phyloP scores from a whole-genome alignment of 2,113 vertebrate species.

The Taxidea taxus region DNA sequence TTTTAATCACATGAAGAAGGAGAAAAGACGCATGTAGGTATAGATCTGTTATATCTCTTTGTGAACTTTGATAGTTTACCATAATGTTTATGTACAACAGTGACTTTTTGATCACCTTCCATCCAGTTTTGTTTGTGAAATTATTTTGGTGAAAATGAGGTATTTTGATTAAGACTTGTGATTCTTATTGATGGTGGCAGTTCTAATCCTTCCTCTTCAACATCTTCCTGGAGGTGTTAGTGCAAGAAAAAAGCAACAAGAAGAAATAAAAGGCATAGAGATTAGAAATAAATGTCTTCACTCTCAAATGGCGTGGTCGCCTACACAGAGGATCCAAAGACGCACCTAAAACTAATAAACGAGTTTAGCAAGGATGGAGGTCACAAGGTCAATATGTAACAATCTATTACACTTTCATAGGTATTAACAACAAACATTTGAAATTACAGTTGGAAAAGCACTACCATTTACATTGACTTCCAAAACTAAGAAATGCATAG shows the following conservation, averaged over 20 bases:
- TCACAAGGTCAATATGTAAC: not conserved
- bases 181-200: too few relatives aligned
- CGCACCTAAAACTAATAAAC: not conserved
- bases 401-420: not conserved
- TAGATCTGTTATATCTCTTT: not conserved
- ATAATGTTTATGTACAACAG: not conserved
- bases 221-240: not conserved
- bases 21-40: not conserved
- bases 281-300: not conserved
- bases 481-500: not conserved
- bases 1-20: not conserved
- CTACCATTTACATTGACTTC: not conserved
- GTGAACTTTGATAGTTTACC: not conserved
- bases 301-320: not conserved
- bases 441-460: not conserved
- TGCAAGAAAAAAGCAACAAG: not conserved
- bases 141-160: not conserved
- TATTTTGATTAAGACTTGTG: not conserved
- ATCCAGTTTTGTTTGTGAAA: not conserved
- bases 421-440: not conserved
- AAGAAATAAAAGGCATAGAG: not conserved
- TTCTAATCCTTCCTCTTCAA: not conserved
- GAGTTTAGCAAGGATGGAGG: not conserved
- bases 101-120: not conserved
- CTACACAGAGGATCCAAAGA: not conserved